Conservation (phyloP, 2,797 vertebrate genomes). For the Diglossa cyanea region DNA sequence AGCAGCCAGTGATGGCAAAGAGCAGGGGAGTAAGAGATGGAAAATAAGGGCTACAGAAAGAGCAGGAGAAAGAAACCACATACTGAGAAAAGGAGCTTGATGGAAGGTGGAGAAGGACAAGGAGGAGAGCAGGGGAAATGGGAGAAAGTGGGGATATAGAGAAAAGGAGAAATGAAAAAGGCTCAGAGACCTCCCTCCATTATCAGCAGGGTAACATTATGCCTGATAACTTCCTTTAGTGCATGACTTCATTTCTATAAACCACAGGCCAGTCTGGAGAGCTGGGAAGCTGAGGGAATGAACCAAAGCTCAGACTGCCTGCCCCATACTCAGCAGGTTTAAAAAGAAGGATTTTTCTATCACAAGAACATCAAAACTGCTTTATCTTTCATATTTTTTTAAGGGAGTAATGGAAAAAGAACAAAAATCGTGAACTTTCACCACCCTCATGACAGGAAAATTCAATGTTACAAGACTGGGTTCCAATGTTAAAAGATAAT, state of each 20-base stretch:
- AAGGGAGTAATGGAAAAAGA: neutral
- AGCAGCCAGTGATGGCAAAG: neutral
- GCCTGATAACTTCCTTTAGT: neutral
- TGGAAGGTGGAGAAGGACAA: neutral
- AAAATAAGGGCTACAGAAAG: neutral
- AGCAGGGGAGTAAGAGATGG: neutral
- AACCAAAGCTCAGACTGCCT: conserved; percentile 50
- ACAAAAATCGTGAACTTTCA: neutral
- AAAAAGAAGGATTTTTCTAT: conserved; percentile 42
- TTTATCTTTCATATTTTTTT: neutral
- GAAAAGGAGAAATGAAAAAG: neutral
- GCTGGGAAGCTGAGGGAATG: conserved; percentile 44
- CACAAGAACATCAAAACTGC: conserved; percentile 3
- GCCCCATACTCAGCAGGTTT: conserved; percentile 14
- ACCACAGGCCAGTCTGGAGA: conserved; percentile 29
- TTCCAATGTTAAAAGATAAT: neutral
- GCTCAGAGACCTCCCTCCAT: neutral
- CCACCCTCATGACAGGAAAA: neutral
- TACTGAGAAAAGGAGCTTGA: neutral
- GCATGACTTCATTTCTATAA: conserved; percentile 47
- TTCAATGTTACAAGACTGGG: neutral
- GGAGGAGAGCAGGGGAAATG: neutral
- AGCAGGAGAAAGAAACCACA: neutral
- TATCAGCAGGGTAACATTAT: neutral
- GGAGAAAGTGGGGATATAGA: neutral